phyloP scores from a whole-genome alignment of 2,113 vertebrate species.

The Pluvialis apricaria region DNA sequence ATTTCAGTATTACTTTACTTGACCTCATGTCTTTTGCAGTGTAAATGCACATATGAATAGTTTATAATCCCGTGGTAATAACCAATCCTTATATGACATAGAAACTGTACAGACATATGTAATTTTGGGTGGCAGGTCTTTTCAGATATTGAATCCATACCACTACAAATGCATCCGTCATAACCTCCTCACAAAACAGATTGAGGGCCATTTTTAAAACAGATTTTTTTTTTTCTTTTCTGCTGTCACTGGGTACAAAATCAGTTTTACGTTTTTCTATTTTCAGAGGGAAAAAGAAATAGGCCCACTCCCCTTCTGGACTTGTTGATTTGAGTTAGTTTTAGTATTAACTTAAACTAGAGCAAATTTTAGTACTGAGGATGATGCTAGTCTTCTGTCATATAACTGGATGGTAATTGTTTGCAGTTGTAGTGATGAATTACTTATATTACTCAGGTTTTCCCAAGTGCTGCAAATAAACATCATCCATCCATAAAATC shows the following conservation, averaged over 20 bases:
- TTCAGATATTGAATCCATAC: background rate
- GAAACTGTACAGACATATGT: background rate
- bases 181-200: background rate
- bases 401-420: background rate
- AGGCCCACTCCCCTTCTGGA: background rate
- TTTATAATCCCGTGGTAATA: background rate
- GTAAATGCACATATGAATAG: background rate
- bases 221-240: background rate
- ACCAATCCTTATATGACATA: background rate
- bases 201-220: background rate
- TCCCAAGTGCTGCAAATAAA: background rate
- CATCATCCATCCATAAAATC: background rate
- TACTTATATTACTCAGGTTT: background rate
- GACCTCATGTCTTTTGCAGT: background rate
- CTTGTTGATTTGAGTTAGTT: background rate
- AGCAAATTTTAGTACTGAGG: background rate
- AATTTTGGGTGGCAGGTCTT: background rate
- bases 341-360: background rate
- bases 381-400: background rate
- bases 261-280: background rate
- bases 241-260: background rate
- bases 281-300: background rate
- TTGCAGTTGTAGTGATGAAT: background rate
- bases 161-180: background rate
- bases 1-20: background rate